phyloP scores from a whole-genome alignment of 2,797 vertebrate genomes.

The Leptoclinus maculatus region DNA sequence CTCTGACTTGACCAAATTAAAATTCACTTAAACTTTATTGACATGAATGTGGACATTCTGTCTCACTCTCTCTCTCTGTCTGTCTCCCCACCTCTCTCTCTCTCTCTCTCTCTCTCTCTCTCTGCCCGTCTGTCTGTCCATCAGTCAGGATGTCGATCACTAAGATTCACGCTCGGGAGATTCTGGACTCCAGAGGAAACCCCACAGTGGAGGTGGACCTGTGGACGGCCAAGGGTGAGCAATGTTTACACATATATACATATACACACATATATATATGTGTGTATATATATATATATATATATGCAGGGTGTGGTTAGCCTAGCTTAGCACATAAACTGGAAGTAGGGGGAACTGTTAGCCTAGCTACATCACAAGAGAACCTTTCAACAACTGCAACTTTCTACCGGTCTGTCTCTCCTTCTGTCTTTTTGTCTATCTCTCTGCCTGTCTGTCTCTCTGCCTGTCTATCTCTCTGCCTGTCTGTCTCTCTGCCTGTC shows the following conservation, averaged over 20 bases:
- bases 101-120: not conserved
- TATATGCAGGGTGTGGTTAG: not conserved
- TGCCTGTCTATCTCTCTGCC: too few species aligned
- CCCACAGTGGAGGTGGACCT: conserved; percentile 90
- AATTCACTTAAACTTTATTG: not conserved
- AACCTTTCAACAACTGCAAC: not conserved
- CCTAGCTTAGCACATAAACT: not conserved
- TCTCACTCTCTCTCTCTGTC: not conserved
- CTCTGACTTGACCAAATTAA: not conserved
- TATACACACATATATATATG: not conserved
- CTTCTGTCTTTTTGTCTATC: not conserved
- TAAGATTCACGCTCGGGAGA: conserved; percentile 88
- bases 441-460: not conserved
- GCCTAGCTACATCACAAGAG: not conserved
- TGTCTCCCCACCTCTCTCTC: not conserved
- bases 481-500: not conserved
- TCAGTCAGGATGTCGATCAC: conserved; percentile 89
- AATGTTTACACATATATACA: not conserved
- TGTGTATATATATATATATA: not conserved
- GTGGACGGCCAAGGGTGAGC: conserved; percentile 84
- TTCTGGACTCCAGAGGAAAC: conserved; percentile 89
- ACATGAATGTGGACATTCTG: not conserved
- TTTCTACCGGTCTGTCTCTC: not conserved
- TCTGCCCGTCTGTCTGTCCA: not conserved
- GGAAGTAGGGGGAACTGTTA: not conserved